Conservation (phyloP, 1,140 invertebrate genomes). For the Theocolax elegans region DNA sequence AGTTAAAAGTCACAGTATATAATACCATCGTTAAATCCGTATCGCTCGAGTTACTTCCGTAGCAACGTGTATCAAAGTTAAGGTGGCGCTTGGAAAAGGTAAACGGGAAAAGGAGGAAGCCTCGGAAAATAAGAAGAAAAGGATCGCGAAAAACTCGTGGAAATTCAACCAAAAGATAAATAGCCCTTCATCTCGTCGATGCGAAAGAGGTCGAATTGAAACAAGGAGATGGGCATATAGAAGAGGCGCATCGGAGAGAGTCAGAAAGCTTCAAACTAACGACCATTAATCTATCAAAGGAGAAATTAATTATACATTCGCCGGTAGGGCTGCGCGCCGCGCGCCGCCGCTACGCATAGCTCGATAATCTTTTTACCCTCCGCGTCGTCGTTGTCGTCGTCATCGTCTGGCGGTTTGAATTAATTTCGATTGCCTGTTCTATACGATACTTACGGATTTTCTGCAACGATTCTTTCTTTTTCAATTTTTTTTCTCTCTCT, state of each 20-base stretch:
- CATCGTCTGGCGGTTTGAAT: neutral
- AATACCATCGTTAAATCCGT: too few relatives aligned
- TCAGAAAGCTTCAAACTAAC: conserved; percentile 33
- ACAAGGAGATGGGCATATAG: neutral
- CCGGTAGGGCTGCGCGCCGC: neutral
- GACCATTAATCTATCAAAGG: conserved; percentile 54
- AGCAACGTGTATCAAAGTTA: too few relatives aligned
- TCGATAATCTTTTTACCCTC: conserved; percentile 40
- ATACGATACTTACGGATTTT: too few relatives aligned
- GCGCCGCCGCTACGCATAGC: neutral
- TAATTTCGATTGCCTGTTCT: conserved; percentile 14
- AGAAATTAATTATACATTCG: conserved; percentile 57
- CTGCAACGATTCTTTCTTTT: too few relatives aligned
- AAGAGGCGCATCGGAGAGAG: neutral
- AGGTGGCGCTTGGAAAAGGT: too few relatives aligned
- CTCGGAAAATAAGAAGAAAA: too few relatives aligned
- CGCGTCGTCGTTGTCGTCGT: neutral
- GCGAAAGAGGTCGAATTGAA: neutral
- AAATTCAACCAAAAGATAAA: neutral
- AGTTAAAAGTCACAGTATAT: too few relatives aligned
- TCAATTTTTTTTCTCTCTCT: too few relatives aligned
- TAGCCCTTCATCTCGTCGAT: neutral
- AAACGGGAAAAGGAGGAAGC: too few relatives aligned
- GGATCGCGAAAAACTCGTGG: too few relatives aligned
- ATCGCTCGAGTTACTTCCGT: too few relatives aligned